Percentiles rank a stretch among this genome's conserved stretches.
Conservation (phyloP, 2,888 invertebrate genomes). For the Leptopilina syphax region DNA sequence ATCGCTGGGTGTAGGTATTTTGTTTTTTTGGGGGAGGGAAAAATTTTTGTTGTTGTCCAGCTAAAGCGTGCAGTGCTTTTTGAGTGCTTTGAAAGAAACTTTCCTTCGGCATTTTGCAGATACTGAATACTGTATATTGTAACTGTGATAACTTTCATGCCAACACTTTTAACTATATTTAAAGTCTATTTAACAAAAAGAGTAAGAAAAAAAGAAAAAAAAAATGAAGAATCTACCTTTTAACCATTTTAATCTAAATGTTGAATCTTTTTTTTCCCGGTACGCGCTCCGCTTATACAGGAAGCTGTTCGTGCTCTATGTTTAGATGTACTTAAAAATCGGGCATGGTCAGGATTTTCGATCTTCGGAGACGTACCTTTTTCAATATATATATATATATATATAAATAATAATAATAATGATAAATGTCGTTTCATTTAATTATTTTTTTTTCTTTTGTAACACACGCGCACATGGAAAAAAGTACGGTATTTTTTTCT, state of each 20-base stretch:
- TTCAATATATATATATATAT: not conserved
- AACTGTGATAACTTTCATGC: constrained; percentile 70
- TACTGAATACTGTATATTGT: constrained; percentile 61
- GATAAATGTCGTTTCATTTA: not conserved
- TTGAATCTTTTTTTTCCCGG: not conserved
- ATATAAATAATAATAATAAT: not conserved
- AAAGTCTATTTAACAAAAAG: constrained; percentile 21
- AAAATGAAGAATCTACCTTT: not conserved
- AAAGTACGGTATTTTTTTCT: not conserved
- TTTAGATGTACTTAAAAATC: constrained; percentile 39
- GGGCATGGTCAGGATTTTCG: constrained; percentile 29
- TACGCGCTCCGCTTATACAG: constrained; percentile 27
- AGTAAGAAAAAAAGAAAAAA: not conserved
- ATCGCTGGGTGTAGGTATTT: constrained; percentile 1
- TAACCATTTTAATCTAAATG: not conserved
- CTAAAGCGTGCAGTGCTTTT: constrained; percentile 50
- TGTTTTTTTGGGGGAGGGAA: not conserved
- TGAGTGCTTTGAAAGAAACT: constrained; percentile 43
- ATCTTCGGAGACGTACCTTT: constrained; percentile 1
- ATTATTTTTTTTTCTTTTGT: not conserved
- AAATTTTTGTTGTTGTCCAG: not conserved
- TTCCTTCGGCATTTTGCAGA: constrained; percentile 61
- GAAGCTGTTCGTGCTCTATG: not conserved
- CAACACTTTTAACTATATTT: constrained; percentile 51
- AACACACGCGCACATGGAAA: not conserved